These are phyloP conservation scores for Masticophis lateralis DNA, from an alignment of 2,797 vertebrate genomes.

Conservation along the genomic window DNA sequence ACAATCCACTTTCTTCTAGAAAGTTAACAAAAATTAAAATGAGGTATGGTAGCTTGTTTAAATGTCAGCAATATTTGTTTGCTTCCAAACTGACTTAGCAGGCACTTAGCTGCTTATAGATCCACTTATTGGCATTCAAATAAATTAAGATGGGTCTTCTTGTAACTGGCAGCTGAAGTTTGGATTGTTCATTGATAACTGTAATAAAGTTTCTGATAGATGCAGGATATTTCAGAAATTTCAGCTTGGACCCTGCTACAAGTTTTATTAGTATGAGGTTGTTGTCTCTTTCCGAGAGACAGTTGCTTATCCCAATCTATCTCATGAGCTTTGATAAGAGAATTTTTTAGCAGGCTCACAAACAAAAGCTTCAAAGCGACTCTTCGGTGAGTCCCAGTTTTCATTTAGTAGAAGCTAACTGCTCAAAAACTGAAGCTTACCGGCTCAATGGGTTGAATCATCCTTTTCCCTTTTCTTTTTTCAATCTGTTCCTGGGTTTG, in stretches of 20 bases:
- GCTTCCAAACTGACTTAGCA: neutral
- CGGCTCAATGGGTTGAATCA: neutral
- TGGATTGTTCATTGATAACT: neutral
- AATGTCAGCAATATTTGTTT: neutral
- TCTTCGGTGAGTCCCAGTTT: neutral
- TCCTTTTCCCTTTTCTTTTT: neutral
- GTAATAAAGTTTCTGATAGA: neutral
- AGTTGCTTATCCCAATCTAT: neutral
- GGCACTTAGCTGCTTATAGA: neutral
- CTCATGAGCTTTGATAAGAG: neutral
- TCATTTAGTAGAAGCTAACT: neutral
- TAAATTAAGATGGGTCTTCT: neutral
- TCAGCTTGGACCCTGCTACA: neutral
- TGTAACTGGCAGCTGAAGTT: neutral
- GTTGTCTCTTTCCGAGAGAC: neutral
- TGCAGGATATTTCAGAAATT: neutral
- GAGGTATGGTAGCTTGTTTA: neutral
- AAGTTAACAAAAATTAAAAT: neutral
- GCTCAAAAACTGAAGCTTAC: neutral
- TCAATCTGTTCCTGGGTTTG: neutral
- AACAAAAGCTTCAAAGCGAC: neutral
- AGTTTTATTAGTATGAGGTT: neutral
- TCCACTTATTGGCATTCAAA: neutral
- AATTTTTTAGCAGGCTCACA: neutral
- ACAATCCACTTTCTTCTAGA: neutral